Conservation (phyloP, 92 coral and sea anemone genomes). For the Parazoanthus darwini region DNA sequence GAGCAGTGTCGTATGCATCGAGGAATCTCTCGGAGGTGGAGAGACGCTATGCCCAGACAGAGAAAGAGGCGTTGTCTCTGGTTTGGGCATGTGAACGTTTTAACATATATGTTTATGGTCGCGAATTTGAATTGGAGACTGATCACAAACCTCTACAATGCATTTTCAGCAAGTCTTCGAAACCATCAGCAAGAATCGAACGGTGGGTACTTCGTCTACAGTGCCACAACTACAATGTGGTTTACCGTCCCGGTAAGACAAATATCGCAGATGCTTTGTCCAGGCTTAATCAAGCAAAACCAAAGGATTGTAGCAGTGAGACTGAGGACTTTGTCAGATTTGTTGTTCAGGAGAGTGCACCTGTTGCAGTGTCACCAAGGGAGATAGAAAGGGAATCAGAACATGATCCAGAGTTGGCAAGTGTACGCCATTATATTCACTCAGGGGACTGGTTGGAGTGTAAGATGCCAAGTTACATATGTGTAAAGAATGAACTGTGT, state of each 20-base stretch:
- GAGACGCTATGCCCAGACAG: not conserved
- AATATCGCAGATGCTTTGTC: slow-evolving; percentile 65
- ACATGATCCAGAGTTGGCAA: slow-evolving; percentile 42
- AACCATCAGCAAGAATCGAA: slow-evolving; percentile 53
- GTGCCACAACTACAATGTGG: slow-evolving; percentile 50
- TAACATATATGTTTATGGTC: slow-evolving; percentile 54
- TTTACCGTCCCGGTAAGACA: slow-evolving; percentile 55
- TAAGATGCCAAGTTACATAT: slow-evolving; percentile 48
- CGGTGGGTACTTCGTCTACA: slow-evolving; percentile 63
- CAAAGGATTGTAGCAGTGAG: too few species aligned
- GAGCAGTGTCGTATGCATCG: slow-evolving; percentile 60
- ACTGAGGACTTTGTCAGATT: not conserved
- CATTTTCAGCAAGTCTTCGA: slow-evolving; percentile 41
- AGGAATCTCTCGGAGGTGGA: slow-evolving; percentile 58
- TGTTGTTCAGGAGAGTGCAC: slow-evolving; percentile 55
- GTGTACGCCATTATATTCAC: slow-evolving; percentile 40
- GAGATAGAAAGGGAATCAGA: slow-evolving; percentile 57
- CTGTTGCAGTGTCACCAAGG: slow-evolving; percentile 38
- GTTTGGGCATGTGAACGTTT: slow-evolving; percentile 55
- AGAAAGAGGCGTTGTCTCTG: not conserved
- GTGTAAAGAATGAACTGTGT: slow-evolving; percentile 49
- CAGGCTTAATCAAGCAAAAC: slow-evolving; percentile 4
- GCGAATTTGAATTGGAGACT: slow-evolving; percentile 52
- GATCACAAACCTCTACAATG: slow-evolving; percentile 64
- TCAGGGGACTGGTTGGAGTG: slow-evolving; percentile 58